Evolutionary conservation across 2,113 vertebrate species (phyloP).

Genomic region (Rhynchomys soricoides): DNA sequence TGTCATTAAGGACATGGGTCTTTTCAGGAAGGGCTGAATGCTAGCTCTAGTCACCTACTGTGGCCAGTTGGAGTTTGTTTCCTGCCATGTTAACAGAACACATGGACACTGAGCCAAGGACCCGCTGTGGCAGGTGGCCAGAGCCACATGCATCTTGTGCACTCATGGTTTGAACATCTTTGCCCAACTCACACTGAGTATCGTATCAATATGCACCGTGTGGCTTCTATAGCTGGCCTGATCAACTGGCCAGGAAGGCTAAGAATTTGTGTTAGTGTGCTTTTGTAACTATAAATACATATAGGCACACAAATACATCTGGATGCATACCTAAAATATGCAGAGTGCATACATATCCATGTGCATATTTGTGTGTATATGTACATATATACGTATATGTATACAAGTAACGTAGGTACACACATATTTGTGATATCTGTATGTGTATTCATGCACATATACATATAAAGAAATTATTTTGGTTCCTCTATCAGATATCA

Average conservation of each 20-base stretch:
- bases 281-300: not conserved
- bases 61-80: constrained; percentile 45
- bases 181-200: constrained; percentile 39
- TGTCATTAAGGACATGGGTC: not conserved
- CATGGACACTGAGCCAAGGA: not conserved
- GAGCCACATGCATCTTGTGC: constrained; percentile 20
- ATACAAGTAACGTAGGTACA: not conserved
- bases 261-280: not conserved
- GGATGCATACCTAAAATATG: not conserved
- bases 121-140: not conserved
- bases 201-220: not conserved
- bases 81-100: constrained; percentile 21
- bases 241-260: not conserved
- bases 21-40: constrained; percentile 40
- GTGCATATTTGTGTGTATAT: not conserved
- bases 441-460: not conserved
- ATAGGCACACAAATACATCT: not conserved
- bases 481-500: not conserved
- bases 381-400: not conserved
- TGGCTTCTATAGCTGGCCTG: not conserved
- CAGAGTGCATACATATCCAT: too few relatives aligned
- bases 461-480: not conserved
- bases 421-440: too few relatives aligned
- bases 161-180: not conserved
- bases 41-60: constrained; percentile 59